These are phyloP conservation scores for Chelon auratus DNA, from an alignment of 2,797 vertebrate genomes.

Conservation along the genomic window DNA sequence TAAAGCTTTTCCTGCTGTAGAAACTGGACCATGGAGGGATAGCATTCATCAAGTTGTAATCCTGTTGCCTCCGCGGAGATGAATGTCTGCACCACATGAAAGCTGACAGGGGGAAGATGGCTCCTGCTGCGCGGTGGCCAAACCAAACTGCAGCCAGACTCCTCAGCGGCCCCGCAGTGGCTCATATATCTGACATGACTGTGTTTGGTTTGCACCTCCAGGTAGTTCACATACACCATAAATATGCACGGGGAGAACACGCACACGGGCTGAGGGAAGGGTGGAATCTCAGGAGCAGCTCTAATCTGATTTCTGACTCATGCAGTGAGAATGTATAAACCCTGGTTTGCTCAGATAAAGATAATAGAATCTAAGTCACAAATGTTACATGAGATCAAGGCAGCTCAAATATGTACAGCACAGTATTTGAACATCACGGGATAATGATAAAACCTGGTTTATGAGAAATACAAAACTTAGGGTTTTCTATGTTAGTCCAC, in stretches of 20 bases:
- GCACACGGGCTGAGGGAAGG: neutral
- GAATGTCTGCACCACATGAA: slow-evolving; percentile 43
- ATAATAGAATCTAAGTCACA: too few relatives aligned
- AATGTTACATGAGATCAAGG: neutral
- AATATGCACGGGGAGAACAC: slow-evolving; percentile 21
- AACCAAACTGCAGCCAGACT: slow-evolving; percentile 54
- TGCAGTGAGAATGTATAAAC: too few relatives aligned
- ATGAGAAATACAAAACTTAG: neutral
- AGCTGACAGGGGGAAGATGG: slow-evolving; percentile 43
- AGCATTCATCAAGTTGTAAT: slow-evolving; percentile 32
- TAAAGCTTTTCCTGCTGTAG: slow-evolving; percentile 7
- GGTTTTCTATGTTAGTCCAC: slow-evolving; percentile 21
- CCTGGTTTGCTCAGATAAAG: too few relatives aligned
- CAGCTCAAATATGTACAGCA: neutral
- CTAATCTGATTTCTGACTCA: slow-evolving; percentile 11
- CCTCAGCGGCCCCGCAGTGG: slow-evolving; percentile 22
- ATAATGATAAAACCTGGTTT: neutral
- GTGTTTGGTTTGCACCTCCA: slow-evolving; percentile 60
- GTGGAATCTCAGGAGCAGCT: neutral
- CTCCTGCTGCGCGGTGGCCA: slow-evolving; percentile 44
- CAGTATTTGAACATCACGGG: neutral
- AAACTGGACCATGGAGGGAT: slow-evolving; percentile 3
- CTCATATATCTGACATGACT: slow-evolving; percentile 62
- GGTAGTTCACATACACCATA: slow-evolving; percentile 44
- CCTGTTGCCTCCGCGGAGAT: slow-evolving; percentile 38